Evolutionary conservation across 2,113 vertebrate species (phyloP).

Genomic region (Cryptomyrus ogoouensis): DNA sequence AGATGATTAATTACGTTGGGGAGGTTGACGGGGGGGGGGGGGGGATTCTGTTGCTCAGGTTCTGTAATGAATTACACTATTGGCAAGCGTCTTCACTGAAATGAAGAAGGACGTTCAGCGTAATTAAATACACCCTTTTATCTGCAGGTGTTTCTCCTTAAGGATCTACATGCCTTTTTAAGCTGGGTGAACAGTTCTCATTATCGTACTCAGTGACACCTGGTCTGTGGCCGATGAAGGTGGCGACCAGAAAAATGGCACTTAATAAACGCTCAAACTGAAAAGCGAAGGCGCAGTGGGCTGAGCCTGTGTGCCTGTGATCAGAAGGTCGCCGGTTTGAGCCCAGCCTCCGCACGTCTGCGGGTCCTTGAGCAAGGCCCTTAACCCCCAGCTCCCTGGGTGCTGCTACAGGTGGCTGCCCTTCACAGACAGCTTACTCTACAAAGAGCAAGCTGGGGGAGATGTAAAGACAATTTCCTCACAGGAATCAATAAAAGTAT

Average conservation of each 20-base stretch:
- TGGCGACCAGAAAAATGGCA: not conserved
- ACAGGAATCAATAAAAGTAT: not conserved
- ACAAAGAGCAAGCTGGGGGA: too few relatives aligned
- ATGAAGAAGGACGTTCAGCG: not conserved
- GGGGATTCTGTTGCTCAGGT: slow-evolving; percentile 44
- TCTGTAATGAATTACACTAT: slow-evolving; percentile 29
- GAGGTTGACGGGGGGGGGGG: not conserved
- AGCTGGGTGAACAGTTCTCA: not conserved
- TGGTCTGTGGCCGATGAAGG: not conserved
- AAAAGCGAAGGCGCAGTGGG: not conserved
- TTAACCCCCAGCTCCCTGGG: too few relatives aligned
- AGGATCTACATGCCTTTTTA: not conserved
- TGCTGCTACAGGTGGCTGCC: too few relatives aligned
- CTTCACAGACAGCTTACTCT: too few relatives aligned
- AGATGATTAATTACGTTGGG: slow-evolving; percentile 58
- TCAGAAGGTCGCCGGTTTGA: too few relatives aligned
- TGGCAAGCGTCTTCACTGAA: not conserved
- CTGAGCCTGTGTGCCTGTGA: too few relatives aligned
- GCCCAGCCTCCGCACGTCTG: too few relatives aligned
- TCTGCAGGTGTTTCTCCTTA: not conserved
- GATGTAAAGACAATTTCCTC: not conserved
- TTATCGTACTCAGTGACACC: not conserved
- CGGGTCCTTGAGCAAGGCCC: too few relatives aligned
- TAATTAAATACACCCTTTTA: slow-evolving; percentile 6
- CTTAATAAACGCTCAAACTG: not conserved